Base-by-base conservation (phyloP, 2,113 vertebrate genomes). In the Gadus macrocephalus region DNA sequence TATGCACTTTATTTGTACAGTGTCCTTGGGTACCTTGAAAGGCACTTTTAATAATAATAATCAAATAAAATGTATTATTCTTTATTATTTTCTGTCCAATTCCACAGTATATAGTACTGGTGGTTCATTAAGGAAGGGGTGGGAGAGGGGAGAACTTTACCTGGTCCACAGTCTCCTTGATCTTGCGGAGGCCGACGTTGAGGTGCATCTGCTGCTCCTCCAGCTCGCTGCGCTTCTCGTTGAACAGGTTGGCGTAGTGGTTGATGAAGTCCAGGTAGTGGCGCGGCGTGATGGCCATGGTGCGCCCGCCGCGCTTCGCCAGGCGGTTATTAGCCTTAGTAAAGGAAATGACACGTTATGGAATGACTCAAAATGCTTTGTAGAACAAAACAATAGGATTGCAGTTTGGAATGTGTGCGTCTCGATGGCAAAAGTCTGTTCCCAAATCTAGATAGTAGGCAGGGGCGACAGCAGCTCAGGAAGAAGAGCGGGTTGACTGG, bases 191-290 rank as follows among this genome's bases (percentile, higher is more conserved):
- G 22, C 97, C 97, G 2, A 99, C 97, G 1, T 99, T 99, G 79
- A 99, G 87, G 77, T 99, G 97, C 97, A 98, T 98, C 90, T 99
- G 97, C 86, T 99, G 97, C 74, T 99, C 97, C 81, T 99, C 97
- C 79, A 99, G 65, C 80, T 99, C 97, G 1, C 96, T 98, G 75
- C 97, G 93, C 71, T 99, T 99, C 92, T 99, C 97, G 8, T 98
- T 96, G 90, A 99, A 99, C 73, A 99, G 91, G 86, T 99, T 93
- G 73, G 96, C 97, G 0, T 99, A 99, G 83, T 99, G 98, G 78
- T 98, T 98, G 87, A 99, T 99, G 86, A 99, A 99, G 88, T 99
- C 98, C 74, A 99, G 88, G 81, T 99, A 99, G 89, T 99, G 98
- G 27, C 98, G 96, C 0, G 98, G 98, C 3, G 98, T 99, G 86